Conservation (phyloP, 1,140 invertebrate species). For the Caenorhabditis latens region DNA sequence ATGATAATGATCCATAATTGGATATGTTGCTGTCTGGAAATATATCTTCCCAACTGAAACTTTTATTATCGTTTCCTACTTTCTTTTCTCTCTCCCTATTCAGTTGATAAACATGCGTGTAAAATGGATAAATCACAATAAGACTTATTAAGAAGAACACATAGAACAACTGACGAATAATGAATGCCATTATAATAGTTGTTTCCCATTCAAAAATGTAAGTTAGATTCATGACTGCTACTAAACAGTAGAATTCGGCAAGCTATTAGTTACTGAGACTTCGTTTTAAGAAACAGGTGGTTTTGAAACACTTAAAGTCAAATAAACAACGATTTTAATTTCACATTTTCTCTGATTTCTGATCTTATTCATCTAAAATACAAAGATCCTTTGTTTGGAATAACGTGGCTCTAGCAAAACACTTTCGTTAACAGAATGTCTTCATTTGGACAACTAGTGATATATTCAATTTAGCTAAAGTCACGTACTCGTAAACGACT, state of each 20-base stretch:
- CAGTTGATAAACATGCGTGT: background rate
- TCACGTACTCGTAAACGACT: too few relatives aligned
- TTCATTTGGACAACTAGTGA: too few relatives aligned
- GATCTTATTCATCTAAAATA: too few relatives aligned
- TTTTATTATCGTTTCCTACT: background rate
- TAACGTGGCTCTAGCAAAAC: too few relatives aligned
- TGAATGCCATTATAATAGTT: background rate
- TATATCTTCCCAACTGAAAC: background rate
- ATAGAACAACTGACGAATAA: background rate
- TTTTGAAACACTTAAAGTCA: too few relatives aligned
- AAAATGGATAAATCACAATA: background rate
- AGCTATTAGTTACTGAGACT: too few relatives aligned
- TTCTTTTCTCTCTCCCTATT: background rate
- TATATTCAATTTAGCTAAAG: too few relatives aligned
- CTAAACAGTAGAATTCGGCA: background rate
- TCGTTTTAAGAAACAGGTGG: background rate
- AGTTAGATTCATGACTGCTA: background rate
- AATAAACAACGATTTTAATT: too few relatives aligned
- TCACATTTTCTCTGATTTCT: too few relatives aligned
- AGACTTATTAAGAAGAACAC: background rate
- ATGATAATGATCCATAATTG: conserved; percentile 13
- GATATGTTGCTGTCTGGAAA: background rate
- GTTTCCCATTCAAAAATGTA: background rate
- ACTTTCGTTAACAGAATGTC: too few relatives aligned
- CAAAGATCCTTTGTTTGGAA: too few relatives aligned